phyloP scores from a whole-genome alignment of 2,888 invertebrate species.

The Melinaea menophilus region DNA sequence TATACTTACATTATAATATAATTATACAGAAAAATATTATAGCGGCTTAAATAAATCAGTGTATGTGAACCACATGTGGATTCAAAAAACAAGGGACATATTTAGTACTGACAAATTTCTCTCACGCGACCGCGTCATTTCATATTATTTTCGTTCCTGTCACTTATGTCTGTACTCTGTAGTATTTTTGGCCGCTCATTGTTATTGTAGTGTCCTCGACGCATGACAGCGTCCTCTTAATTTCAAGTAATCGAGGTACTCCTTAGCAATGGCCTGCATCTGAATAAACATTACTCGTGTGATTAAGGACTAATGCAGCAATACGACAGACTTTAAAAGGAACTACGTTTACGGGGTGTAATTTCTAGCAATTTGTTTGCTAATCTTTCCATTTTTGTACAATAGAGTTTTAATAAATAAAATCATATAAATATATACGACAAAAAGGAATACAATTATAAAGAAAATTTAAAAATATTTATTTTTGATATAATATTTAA shows the following conservation, averaged over 20 bases:
- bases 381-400: too few relatives aligned
- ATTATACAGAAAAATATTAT: not conserved
- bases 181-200: conserved; percentile 66
- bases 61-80: conserved; percentile 13
- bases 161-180: conserved; percentile 47
- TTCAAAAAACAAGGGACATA: conserved; percentile 23
- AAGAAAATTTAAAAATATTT: too few relatives aligned
- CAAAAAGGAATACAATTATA: too few relatives aligned
- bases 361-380: too few relatives aligned
- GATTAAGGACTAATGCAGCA: conserved; percentile 44
- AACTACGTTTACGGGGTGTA: not conserved
- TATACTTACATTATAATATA: not conserved
- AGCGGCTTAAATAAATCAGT: conserved; percentile 12
- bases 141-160: conserved; percentile 57
- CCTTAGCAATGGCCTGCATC: conserved; percentile 67
- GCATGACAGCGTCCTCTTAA: conserved; percentile 69
- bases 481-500: too few relatives aligned
- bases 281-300: conserved; percentile 68
- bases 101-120: conserved; percentile 31
- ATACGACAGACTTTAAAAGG: conserved; percentile 17
- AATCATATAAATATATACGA: too few relatives aligned
- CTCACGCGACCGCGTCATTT: conserved; percentile 33
- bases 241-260: conserved; percentile 74
- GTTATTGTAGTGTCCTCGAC: conserved; percentile 71
- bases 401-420: too few relatives aligned